Evolutionary conservation across 2,888 invertebrate species (phyloP).

Genomic region (Patella caerulea): DNA sequence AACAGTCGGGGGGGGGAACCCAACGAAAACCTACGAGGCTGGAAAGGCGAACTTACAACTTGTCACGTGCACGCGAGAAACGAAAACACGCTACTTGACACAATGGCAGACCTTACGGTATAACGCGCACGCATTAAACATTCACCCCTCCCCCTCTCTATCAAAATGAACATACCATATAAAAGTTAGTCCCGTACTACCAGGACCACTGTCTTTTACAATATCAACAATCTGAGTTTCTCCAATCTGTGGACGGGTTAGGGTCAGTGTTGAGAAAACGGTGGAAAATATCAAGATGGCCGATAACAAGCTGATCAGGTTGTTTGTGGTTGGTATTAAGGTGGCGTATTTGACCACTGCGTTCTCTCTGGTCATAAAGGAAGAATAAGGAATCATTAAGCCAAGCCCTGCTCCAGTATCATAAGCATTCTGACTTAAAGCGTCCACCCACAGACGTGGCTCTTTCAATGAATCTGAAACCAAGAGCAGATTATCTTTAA

Average conservation of each 20-base stretch:
- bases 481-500: not conserved
- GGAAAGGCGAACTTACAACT: too few relatives aligned
- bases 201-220: conserved; percentile 63
- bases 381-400: conserved; percentile 60
- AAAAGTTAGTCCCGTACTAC: conserved; percentile 65
- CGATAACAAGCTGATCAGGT: conserved; percentile 62
- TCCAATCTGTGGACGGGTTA: conserved; percentile 34
- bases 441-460: conserved; percentile 64
- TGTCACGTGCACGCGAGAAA: too few relatives aligned
- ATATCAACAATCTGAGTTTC: conserved; percentile 52
- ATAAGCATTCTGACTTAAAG: conserved; percentile 66
- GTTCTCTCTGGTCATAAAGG: conserved; percentile 60
- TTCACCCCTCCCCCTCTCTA: too few relatives aligned
- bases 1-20: too few relatives aligned
- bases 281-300: conserved; percentile 63
- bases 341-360: conserved; percentile 60
- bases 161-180: conserved; percentile 54
- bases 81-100: too few relatives aligned
- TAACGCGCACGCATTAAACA: too few relatives aligned
- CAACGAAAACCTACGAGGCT: too few relatives aligned
- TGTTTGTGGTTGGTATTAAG: conserved; percentile 60
- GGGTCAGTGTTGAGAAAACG: conserved; percentile 57
- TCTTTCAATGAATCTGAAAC: conserved; percentile 54
- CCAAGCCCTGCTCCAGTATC: conserved; percentile 67
- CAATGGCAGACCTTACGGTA: too few relatives aligned